phyloP scores from a whole-genome alignment of 2,113 vertebrate genomes.

The Campylorhamphus procurvoides region DNA sequence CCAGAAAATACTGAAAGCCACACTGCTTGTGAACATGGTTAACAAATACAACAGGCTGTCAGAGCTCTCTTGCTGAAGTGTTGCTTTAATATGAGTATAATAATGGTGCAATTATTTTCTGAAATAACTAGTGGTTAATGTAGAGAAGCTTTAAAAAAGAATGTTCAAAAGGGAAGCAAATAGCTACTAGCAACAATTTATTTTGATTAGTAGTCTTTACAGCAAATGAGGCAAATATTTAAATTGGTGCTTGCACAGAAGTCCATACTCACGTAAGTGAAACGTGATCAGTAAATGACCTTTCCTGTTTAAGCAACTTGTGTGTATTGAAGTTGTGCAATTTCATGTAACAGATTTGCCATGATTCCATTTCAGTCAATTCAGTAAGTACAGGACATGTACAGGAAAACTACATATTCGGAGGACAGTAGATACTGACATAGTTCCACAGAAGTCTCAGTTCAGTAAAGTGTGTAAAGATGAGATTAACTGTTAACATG shows the following conservation, averaged over 20 bases:
- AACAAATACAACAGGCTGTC: not conserved
- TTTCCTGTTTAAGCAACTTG: not conserved
- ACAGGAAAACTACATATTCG: not conserved
- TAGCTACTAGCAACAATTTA: not conserved
- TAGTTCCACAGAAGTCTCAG: not conserved
- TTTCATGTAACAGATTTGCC: not conserved
- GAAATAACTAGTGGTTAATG: not conserved
- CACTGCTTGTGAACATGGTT: not conserved
- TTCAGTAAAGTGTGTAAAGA: not conserved
- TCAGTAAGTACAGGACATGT: not conserved
- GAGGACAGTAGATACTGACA: not conserved
- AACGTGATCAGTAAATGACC: not conserved
- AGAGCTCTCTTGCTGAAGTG: not conserved
- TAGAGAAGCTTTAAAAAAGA: not conserved
- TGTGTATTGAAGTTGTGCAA: not conserved
- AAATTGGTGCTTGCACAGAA: fast-evolving
- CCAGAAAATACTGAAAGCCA: not conserved
- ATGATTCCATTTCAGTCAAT: not conserved
- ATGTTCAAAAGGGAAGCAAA: not conserved
- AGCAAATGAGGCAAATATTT: not conserved
- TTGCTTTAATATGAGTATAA: not conserved
- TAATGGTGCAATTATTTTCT: not conserved
- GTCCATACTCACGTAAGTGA: not conserved
- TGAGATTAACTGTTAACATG: not conserved
- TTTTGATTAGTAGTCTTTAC: not conserved